Evolutionary conservation across 2,113 vertebrate species (phyloP), one percentile per base, ranked within the genome.

Genomic region (Catagonus wagneri): DNA sequence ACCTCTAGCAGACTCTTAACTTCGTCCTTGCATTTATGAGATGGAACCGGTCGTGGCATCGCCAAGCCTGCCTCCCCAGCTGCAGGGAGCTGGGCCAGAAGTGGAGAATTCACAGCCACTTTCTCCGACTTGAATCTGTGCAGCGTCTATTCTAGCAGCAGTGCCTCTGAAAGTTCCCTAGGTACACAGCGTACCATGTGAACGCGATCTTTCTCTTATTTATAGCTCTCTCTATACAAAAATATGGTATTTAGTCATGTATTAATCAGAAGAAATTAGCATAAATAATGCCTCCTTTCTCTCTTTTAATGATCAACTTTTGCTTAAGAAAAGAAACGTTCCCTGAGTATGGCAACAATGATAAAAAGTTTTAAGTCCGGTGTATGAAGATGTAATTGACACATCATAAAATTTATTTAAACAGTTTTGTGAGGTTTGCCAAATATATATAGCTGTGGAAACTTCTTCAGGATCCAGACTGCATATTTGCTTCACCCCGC

Each of bases 231-330:
- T 3, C 23, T 44, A 11, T 50, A 54, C 25, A 61, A 69, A 93
- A 95, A 66, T 65, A 69, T 15, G 56, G 52, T 6, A 34, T 50
- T 85, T 68, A 90, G 81, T 93, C 85, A 80, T 10, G 34, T 83
- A 69, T 75, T 50, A 74, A 87, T 65, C 69, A 88, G 89, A 83
- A 72, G 39, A 83, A 75, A 80, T 79, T 34, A 60, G 80, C 58
- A 75, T 54, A 95, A 90, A 84, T 68, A 75, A 83, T 32, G 22
- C 25, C 76, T 52, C 79, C 20, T 84, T 96, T 78, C 83, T 95
- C 74, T 85, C 72, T 52, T 71, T 84, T 69, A 74, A 65, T 68
- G 61, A 52, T 71, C 56, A 80, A 66, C 34, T 89, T 89, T 39
- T 60, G 74, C 58, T 78, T 19, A 86, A 96, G 60, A 66, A 81